Evolutionary conservation across 1,140 invertebrate species (phyloP), one percentile per base, ranked within the genome.

Genomic region (Orchesella cincta): DNA sequence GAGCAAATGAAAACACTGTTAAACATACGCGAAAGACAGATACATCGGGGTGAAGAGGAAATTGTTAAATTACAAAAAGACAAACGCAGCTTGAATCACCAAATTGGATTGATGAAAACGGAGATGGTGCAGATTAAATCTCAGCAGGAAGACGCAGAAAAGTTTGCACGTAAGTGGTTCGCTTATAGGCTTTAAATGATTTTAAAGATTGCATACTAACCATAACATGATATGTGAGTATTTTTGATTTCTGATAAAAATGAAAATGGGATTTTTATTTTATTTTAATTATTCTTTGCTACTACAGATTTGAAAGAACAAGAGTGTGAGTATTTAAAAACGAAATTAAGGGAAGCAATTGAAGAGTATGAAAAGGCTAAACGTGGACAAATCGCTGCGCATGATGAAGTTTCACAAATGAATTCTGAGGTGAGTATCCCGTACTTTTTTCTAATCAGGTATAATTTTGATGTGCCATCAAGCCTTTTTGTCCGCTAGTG

Each of bases 41-140:
- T 80, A n/a, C 5, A 76, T 1, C 26, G 74, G 46, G 18, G 51
- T 26, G 79, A 82, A 57, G 76, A 80, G 67, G 46, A 35, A 12
- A 67, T 79, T 14, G 73, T 34, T n/a, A 35, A 70, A 2, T 34
- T 77, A 18, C 33, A 72, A 3, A 82, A 82, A 54, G 81, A 82
- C n/a, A 82, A 82, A 36, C n/a, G 81, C 34, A 73, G 67, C 14
- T 52, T 82, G 1, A 79, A 79, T 67, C 81, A 82, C 73, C 78
- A 82, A 73, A 71, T 80, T 71, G 81, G 77, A 1, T 54, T 82
- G 1, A 79, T 82, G 77, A 79, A 78, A 75, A 74, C 79, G 18
- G 81, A 82, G 75, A 77, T 80, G 79, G 67, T 76, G 1, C 67
- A 79, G 23, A 79, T 80, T 79, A 79, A 82, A 64, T 46, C 26